Conservation (phyloP, 2,113 vertebrate genomes). For the Lophotis ruficrista region DNA sequence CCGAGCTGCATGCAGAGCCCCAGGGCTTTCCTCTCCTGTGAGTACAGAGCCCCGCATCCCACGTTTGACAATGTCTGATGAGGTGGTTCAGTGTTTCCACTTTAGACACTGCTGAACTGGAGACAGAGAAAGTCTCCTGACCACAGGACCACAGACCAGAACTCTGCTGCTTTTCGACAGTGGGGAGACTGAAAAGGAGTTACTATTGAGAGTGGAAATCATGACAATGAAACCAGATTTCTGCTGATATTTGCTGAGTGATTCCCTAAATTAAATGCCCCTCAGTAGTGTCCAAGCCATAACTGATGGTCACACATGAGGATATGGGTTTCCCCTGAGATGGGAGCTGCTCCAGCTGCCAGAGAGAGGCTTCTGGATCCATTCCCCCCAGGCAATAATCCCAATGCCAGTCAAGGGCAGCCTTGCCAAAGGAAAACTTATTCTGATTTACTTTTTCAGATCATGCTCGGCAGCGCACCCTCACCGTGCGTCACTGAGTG, state of each 20-base stretch:
- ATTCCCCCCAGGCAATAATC: background rate
- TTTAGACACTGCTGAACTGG: background rate
- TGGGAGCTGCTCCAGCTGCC: background rate
- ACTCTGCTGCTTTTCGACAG: background rate
- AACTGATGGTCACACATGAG: background rate
- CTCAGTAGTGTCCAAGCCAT: background rate
- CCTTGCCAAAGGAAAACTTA: accelerated
- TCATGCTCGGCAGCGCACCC: accelerated
- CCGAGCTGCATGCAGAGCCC: background rate
- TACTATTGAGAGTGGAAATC: background rate
- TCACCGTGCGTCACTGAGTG: background rate
- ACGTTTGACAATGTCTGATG: background rate
- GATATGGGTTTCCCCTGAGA: background rate
- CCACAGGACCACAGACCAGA: background rate
- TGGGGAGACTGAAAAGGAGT: background rate
- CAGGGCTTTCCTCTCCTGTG: background rate
- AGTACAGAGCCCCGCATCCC: accelerated
- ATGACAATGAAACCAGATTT: background rate
- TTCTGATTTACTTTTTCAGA: background rate
- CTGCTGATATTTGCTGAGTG: background rate
- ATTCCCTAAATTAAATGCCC: background rate
- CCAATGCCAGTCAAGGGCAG: accelerated
- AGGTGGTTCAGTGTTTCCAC: background rate
- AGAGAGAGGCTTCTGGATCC: background rate
- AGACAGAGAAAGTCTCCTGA: background rate